These are phyloP conservation scores for Drosophila paramelanica DNA, from an alignment of 2,888 invertebrate genomes.

Conservation along the genomic window DNA sequence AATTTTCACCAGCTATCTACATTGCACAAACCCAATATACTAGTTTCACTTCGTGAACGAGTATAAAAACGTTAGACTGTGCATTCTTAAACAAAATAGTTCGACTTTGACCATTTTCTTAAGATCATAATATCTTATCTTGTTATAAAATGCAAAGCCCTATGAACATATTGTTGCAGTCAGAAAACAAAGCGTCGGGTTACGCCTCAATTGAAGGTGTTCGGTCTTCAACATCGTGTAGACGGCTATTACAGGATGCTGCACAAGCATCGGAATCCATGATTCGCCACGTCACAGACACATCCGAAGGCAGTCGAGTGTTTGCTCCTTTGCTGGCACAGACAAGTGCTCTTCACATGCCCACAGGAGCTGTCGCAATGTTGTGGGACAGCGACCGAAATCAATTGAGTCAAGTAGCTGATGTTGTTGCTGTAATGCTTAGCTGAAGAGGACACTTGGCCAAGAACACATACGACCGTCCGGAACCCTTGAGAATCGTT, in stretches of 20 bases:
- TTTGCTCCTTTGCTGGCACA: constrained; percentile 33
- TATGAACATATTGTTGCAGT: neutral
- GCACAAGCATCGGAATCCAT: constrained; percentile 9
- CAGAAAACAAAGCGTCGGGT: neutral
- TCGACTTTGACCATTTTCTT: neutral
- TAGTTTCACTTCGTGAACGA: too few species aligned
- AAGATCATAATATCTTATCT: too few species aligned
- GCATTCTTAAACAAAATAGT: neutral
- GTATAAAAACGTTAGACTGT: too few species aligned
- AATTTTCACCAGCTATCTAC: too few species aligned
- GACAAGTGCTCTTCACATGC: constrained; percentile 57
- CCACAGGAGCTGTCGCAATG: constrained; percentile 34
- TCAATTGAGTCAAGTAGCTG: constrained; percentile 55
- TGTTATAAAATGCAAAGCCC: too few species aligned
- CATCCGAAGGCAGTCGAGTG: constrained; percentile 31
- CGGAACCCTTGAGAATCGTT: constrained; percentile 44
- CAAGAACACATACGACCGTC: constrained; percentile 23
- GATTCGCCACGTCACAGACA: constrained; percentile 37
- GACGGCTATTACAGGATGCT: constrained; percentile 19
- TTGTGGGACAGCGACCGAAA: constrained; percentile 36
- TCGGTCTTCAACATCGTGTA: constrained; percentile 6
- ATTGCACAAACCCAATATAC: too few species aligned
- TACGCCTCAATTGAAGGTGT: neutral
- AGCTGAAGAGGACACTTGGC: constrained; percentile 53
- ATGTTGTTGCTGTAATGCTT: constrained; percentile 30